Base-by-base conservation (phyloP, 2,797 vertebrate species). In the Poecilia velifera region DNA sequence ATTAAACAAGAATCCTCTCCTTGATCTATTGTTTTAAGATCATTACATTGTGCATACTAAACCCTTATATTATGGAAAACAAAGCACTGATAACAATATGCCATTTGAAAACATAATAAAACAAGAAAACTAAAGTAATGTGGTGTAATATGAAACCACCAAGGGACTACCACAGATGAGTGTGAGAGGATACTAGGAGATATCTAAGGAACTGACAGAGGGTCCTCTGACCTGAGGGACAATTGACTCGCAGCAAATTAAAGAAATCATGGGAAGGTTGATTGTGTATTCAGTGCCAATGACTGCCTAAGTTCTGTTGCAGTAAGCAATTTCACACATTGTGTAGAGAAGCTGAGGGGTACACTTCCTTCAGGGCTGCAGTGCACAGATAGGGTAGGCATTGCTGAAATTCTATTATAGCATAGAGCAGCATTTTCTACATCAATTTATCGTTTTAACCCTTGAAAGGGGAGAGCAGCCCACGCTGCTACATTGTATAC, bases 261-360 rank as follows among this genome's bases (percentile, higher is more conserved):
- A 93, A 92, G 85, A 94, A 94, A 95, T 95, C 93, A 93, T 84
- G 94, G 91, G 83, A 84, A 93, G 92, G 94, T 95, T 95, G 94
- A 96, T 95, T 95, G 94, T 75, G 83, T 89, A 95, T 94, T 95
- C 91, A 90, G 87, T 86, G 88, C 91, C 89, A 87, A 92, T 84
- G 74, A 85, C 84, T 87, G 90, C 87, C 89, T 94, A 93, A 95
- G 89, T 94, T 91, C 93, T 85, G 90, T 88, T 92, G 90, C 92
- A 92, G 93, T 95, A 94, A 95, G 95, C 95, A 94, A 94, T 95
- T 96, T 95, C 88, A 87, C 89, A 93, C 93, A 94, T 93, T 94
- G 94, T 96, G 93, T 93, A 88, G 79, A 82, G 89, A 84, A 94
- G 92, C 91, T 87, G 85, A 85, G 90, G 64, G 90, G 91, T 90